Evolutionary conservation across 2,797 vertebrate genomes (phyloP).

Genomic region (Morus bassanus): DNA sequence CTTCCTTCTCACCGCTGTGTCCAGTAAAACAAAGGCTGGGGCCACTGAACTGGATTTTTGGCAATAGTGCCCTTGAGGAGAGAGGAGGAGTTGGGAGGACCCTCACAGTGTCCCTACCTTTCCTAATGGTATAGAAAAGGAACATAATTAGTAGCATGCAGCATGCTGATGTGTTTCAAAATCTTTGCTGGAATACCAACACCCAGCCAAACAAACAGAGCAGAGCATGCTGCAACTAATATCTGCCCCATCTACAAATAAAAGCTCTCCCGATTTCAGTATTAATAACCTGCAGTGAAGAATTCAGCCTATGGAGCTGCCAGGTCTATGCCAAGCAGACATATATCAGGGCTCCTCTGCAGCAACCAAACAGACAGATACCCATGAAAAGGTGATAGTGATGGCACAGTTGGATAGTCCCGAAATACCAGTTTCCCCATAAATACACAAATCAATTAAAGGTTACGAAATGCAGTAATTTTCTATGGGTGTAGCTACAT

Average conservation of each 20-base stretch:
- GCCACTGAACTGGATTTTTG: not conserved
- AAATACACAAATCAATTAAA: constrained; percentile 60
- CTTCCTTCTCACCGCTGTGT: not conserved
- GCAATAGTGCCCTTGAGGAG: not conserved
- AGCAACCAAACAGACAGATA: not conserved
- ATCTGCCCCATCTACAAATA: constrained; percentile 39
- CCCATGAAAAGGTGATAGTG: not conserved
- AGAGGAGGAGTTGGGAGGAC: not conserved
- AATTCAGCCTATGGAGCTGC: not conserved
- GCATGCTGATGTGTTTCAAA: not conserved
- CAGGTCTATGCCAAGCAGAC: not conserved
- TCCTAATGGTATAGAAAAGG: not conserved
- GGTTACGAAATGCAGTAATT: constrained; percentile 67
- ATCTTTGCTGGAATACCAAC: constrained; percentile 31
- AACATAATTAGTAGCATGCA: not conserved
- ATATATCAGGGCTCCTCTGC: not conserved
- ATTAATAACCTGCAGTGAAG: constrained; percentile 40
- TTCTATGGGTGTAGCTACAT: constrained; percentile 61
- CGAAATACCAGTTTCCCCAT: constrained; percentile 61
- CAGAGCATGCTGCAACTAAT: constrained; percentile 13
- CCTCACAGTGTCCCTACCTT: not conserved
- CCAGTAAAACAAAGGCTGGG: not conserved
- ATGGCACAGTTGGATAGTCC: constrained; percentile 44
- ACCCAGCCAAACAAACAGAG: constrained; percentile 44
- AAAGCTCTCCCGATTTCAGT: not conserved